Evolutionary conservation across 2,797 vertebrate species (phyloP).

Genomic region (Chiroxiphia lanceolata): DNA sequence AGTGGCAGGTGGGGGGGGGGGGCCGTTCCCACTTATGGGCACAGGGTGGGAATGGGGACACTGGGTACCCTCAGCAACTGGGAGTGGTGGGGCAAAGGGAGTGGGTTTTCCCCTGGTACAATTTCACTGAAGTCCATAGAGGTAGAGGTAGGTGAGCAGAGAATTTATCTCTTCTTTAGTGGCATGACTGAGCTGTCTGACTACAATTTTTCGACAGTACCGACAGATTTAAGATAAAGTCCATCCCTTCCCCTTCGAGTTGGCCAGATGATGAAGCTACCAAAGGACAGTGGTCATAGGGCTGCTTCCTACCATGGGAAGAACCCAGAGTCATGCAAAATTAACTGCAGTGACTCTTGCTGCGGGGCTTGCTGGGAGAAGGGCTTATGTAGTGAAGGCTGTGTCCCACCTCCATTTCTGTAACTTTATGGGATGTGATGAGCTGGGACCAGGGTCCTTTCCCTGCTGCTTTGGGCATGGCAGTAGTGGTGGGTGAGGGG

Average conservation of each 20-base stretch:
- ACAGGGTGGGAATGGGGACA: not conserved
- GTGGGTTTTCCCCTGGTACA: not conserved
- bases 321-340: not conserved
- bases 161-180: not conserved
- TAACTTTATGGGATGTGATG: not conserved
- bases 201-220: not conserved
- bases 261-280: not conserved
- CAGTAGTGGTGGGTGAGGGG: not conserved
- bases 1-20: not conserved
- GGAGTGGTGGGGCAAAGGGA: rapidly evolving
- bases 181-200: not conserved
- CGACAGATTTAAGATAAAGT: not conserved
- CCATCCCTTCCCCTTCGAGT: rapidly evolving
- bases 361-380: not conserved
- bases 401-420: rapidly evolving
- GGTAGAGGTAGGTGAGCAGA: not conserved
- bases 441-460: not conserved
- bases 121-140: not conserved
- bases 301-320: not conserved
- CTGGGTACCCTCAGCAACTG: not conserved
- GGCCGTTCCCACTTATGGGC: not conserved
- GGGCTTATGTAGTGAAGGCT: not conserved
- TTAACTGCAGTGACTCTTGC: rapidly evolving
- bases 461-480: not conserved
- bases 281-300: not conserved